Percentiles rank a stretch among this genome's conserved stretches.
Conservation (phyloP, 2,113 vertebrate genomes). For the Leucopsar rothschildi region DNA sequence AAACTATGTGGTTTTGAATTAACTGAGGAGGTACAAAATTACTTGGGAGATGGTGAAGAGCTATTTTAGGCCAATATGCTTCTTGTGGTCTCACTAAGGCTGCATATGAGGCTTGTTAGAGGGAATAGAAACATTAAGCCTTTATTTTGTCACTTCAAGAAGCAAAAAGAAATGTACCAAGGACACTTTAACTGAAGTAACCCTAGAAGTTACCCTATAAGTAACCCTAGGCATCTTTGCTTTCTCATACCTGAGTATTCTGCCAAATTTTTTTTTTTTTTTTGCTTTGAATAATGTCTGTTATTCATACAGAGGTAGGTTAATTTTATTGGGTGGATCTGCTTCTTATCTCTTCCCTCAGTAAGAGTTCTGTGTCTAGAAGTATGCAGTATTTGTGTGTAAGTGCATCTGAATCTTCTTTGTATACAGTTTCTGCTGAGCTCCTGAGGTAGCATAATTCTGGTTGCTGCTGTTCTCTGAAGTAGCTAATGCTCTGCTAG, state of each 20-base stretch:
- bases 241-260: neutral
- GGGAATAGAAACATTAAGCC: neutral
- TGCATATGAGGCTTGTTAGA: neutral
- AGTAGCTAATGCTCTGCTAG: neutral
- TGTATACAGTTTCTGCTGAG: neutral
- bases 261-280: neutral
- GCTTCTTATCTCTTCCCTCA: neutral
- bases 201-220: neutral
- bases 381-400: neutral
- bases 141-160: neutral
- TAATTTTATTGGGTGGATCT: neutral
- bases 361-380: neutral
- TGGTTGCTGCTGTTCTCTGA: neutral
- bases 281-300: neutral
- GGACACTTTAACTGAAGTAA: neutral
- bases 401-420: neutral
- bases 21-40: neutral
- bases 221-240: neutral
- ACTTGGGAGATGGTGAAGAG: neutral
- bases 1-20: neutral
- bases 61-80: neutral
- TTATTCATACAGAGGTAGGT: neutral
- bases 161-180: neutral
- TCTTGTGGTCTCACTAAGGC: neutral
- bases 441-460: neutral